Evolutionary conservation across 2,888 invertebrate genomes (phyloP), one percentile per base, ranked within the genome.

Genomic region (Bellardia pandia): DNA sequence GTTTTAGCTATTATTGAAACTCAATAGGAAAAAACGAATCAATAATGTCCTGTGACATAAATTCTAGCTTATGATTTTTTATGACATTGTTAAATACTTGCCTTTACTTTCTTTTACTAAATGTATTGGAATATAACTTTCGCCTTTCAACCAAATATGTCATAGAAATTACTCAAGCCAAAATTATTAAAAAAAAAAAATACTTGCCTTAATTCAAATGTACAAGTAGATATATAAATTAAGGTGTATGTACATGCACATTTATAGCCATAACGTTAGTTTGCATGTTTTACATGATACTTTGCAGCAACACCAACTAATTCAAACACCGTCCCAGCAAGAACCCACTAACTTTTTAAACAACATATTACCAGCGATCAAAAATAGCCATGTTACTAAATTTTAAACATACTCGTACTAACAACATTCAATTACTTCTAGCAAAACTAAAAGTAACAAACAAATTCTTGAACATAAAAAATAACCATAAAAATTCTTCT

Each of bases 211-310:
- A 11, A 45, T 45, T 45, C 13, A 45, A 45, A 45, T 37, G 37
- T 37, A 37, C 5, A 5, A 23, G 23, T 37, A 2, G 0, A 3
- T 2, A 23, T 56, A 23, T 56, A 56, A 76, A 64, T 76, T 64
- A 53, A 76, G 53, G 64, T 64, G 64, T 66, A 76, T 37, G 23
- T 11, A 64, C 14, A 23, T 40, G 64, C 16, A 45, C 33, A 56
- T 56, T 60, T 48, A 75, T 37, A 62, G 13, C 1, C 11, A 7
- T 30, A 58, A 40, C n/a, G 9, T 68, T 42, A 64, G 72, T 85
- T 81, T 81, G 72, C 86, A 81, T 86, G 77, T 86, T 86, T 53
- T 58, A 86, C 81, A 81, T 62, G 51, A 77, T 81, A 77, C 51
- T 86, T 86, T 42, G 66, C 72, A 76, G 40, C 76, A 85, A 60